These are phyloP conservation scores for Megaustenia siamemsis DNA, from an alignment of 2,888 invertebrate genomes.

Conservation along the genomic window DNA sequence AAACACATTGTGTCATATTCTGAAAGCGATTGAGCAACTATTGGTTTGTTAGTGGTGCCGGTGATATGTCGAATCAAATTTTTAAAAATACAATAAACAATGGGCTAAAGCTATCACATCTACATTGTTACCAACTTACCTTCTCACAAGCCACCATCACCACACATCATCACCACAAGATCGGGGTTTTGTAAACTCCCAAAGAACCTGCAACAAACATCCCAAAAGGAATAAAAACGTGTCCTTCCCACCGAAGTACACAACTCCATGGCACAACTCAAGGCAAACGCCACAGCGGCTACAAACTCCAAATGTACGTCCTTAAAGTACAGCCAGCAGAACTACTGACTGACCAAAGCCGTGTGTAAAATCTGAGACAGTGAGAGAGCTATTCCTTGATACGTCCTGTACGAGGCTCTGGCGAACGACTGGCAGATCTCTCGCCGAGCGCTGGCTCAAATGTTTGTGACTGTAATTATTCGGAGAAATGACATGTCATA, in stretches of 20 bases:
- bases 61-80: too few species aligned
- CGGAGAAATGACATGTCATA: conserved; percentile 62
- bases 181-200: too few species aligned
- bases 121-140: too few species aligned
- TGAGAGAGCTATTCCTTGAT: conserved; percentile 21
- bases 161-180: too few species aligned
- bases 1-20: too few species aligned
- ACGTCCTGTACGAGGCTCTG: conserved; percentile 24
- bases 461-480: conserved; percentile 60
- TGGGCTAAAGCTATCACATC: too few species aligned
- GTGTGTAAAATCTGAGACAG: neutral
- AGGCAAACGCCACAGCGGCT: neutral
- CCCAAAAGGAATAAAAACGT: neutral
- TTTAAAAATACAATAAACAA: too few species aligned
- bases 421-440: conserved; percentile 38
- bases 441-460: conserved; percentile 44
- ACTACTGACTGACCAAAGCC: conserved; percentile 14
- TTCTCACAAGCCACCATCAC: too few species aligned
- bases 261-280: neutral
- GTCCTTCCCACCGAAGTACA: neutral
- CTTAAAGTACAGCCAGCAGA: conserved; percentile 16
- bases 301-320: neutral
- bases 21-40: too few species aligned
- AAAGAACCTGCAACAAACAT: conserved; percentile 4
- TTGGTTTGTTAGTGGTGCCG: too few species aligned